A percentile compares a stretch with the other conserved stretches of the same genome.
Evolutionary conservation across 2,113 vertebrate species (phyloP).

Genomic region (Apodemus speciosus): DNA sequence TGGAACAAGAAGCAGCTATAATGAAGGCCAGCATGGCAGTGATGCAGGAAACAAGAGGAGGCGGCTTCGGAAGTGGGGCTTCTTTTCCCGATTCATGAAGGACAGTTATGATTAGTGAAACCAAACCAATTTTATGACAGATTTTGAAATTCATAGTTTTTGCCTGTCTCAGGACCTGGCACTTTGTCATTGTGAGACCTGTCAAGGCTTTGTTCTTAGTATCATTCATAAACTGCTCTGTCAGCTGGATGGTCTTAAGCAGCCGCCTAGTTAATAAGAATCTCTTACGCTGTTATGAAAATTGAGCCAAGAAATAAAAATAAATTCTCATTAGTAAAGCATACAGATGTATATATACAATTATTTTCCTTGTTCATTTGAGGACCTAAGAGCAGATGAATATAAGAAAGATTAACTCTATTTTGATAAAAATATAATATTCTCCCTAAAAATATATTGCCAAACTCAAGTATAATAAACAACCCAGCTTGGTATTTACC

Average conservation of each 20-base stretch:
- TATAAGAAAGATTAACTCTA: slow-evolving; percentile 32
- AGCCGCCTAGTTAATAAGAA: slow-evolving; percentile 13
- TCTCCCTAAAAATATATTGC: background rate
- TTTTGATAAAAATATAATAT: slow-evolving; percentile 45
- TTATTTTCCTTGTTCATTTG: slow-evolving; percentile 22
- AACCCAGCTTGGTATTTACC: background rate
- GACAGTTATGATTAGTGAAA: slow-evolving; percentile 14
- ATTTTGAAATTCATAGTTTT: slow-evolving; percentile 34
- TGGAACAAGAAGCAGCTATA: background rate
- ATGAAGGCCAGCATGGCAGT: background rate
- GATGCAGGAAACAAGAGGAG: background rate
- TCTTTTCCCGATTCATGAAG: background rate
- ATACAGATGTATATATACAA: background rate
- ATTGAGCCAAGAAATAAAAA: slow-evolving; percentile 9
- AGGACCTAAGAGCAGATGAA: slow-evolving; percentile 3
- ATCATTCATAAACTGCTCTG: slow-evolving; percentile 38
- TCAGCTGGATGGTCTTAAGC: slow-evolving; percentile 19
- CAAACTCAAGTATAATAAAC: slow-evolving; percentile 20
- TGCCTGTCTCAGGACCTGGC: background rate
- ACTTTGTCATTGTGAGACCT: slow-evolving; percentile 32
- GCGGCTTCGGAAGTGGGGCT: background rate
- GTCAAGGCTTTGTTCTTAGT: slow-evolving; percentile 47
- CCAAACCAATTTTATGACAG: background rate
- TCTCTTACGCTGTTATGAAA: slow-evolving; percentile 35
- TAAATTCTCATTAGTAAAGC: slow-evolving; percentile 26